A percentile compares a stretch with the other conserved stretches of the same genome.
These are phyloP conservation scores for Drosophila helvetica DNA, from an alignment of 2,888 invertebrate species.

Conservation along the genomic window DNA sequence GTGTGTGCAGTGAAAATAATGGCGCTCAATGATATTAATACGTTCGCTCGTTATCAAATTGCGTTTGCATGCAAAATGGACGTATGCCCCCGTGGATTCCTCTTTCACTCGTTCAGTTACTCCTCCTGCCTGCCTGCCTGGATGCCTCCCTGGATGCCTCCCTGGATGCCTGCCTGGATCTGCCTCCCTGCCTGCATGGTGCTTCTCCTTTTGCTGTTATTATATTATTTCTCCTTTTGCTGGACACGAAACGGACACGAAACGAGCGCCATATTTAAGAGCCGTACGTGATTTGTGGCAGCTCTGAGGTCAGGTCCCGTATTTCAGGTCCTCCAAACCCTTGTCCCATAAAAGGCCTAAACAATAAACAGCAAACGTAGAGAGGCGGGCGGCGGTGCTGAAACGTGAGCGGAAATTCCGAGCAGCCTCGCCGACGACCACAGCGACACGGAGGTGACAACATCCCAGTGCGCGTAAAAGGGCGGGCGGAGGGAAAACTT, in stretches of 20 bases:
- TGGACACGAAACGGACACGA: slow-evolving; percentile 58
- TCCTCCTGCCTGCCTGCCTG: slow-evolving; percentile 6
- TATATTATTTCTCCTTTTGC: slow-evolving; percentile 63
- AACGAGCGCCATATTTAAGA: slow-evolving; percentile 74
- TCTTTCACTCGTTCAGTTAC: not conserved
- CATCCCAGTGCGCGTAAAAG: slow-evolving; percentile 69
- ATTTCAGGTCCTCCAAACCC: not conserved
- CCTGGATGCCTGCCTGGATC: not conserved
- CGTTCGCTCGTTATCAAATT: slow-evolving; percentile 83
- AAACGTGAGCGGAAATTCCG: slow-evolving; percentile 64
- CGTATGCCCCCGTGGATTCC: slow-evolving; percentile 43
- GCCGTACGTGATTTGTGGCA: slow-evolving; percentile 71
- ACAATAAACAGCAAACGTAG: slow-evolving; percentile 64
- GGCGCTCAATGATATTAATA: slow-evolving; percentile 81
- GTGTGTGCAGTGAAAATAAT: slow-evolving; percentile 60
- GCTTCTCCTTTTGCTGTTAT: slow-evolving; percentile 25
- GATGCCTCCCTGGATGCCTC: not conserved
- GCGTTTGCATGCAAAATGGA: slow-evolving; percentile 80
- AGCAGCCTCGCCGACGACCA: slow-evolving; percentile 24
- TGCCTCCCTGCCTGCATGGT: slow-evolving; percentile 2
- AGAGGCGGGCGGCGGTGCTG: slow-evolving; percentile 30
- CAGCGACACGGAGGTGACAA: slow-evolving; percentile 54
- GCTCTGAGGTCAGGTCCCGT: not conserved
- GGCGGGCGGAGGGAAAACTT: slow-evolving; percentile 64
- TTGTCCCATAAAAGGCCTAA: slow-evolving; percentile 62